Percentiles rank a stretch among this genome's conserved stretches.
Conservation (phyloP, 2,797 vertebrate species). For the Smutsia gigantea region DNA sequence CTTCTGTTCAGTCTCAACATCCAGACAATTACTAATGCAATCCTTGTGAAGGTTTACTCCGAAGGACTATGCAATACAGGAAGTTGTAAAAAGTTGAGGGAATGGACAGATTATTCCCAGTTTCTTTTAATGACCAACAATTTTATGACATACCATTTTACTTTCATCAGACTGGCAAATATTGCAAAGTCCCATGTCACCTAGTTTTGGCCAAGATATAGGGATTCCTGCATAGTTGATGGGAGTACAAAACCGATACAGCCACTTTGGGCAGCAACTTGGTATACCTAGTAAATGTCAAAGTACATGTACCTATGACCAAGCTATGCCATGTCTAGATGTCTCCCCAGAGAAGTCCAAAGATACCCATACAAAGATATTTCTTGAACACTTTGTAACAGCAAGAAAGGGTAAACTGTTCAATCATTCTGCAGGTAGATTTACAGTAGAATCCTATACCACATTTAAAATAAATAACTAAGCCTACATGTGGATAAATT, state of each 20-base stretch:
- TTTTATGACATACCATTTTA: background rate
- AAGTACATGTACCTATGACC: background rate
- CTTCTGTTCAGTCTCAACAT: background rate
- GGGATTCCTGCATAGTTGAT: background rate
- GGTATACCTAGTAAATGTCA: background rate
- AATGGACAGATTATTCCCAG: background rate
- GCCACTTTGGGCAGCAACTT: background rate
- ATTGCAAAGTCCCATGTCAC: background rate
- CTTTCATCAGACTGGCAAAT: background rate
- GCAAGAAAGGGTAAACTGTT: background rate
- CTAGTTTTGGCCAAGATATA: background rate
- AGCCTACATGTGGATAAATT: background rate
- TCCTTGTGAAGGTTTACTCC: background rate
- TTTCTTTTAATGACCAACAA: background rate
- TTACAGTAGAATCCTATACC: background rate
- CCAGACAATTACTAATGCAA: background rate
- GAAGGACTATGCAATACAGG: background rate
- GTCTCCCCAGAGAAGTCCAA: background rate
- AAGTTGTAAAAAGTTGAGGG: background rate
- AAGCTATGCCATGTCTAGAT: background rate
- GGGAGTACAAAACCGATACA: background rate
- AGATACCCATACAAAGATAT: background rate
- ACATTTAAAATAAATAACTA: background rate
- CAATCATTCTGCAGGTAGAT: background rate
- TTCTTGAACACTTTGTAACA: background rate